Conservation (phyloP, 23 tunicate genomes). For the Botrylloides violaceus region DNA sequence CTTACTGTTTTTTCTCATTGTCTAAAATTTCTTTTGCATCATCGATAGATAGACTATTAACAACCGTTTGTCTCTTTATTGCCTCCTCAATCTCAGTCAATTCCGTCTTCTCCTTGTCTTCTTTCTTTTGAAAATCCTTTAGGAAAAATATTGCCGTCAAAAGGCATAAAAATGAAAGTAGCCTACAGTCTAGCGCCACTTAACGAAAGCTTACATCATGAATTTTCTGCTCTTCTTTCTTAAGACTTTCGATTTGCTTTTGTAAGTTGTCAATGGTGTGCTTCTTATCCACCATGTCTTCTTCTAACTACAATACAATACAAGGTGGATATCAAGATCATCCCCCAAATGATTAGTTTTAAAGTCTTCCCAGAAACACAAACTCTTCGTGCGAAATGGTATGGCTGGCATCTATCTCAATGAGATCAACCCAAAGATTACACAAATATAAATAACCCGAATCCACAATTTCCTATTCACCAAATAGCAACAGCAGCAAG, state of each 20-base stretch:
- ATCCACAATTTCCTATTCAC: too few relatives aligned
- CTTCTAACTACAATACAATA: not conserved
- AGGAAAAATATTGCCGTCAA: not conserved
- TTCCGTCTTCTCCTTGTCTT: not conserved
- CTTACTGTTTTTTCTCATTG: not conserved
- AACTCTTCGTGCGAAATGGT: too few relatives aligned
- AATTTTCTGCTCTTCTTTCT: conserved; percentile 5
- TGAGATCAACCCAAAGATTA: too few relatives aligned
- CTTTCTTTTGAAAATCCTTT: not conserved
- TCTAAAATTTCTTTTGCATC: not conserved
- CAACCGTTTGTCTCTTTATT: not conserved
- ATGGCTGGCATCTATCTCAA: too few relatives aligned
- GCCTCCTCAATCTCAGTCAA: not conserved
- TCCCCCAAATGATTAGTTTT: too few relatives aligned
- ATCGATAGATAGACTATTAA: not conserved
- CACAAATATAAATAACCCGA: too few relatives aligned
- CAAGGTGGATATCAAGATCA: too few relatives aligned
- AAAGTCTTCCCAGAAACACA: too few relatives aligned
- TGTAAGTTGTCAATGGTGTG: not conserved
- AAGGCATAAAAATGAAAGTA: too few relatives aligned
- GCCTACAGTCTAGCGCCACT: too few relatives aligned
- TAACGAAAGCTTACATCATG: not conserved
- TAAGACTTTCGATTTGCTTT: not conserved
- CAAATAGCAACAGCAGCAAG: too few relatives aligned
- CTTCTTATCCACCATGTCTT: conserved; percentile 1